Percentiles rank a stretch among this genome's conserved stretches.
phyloP scores from a whole-genome alignment of 2,888 invertebrate species.

The Cactoblastis cactorum region DNA sequence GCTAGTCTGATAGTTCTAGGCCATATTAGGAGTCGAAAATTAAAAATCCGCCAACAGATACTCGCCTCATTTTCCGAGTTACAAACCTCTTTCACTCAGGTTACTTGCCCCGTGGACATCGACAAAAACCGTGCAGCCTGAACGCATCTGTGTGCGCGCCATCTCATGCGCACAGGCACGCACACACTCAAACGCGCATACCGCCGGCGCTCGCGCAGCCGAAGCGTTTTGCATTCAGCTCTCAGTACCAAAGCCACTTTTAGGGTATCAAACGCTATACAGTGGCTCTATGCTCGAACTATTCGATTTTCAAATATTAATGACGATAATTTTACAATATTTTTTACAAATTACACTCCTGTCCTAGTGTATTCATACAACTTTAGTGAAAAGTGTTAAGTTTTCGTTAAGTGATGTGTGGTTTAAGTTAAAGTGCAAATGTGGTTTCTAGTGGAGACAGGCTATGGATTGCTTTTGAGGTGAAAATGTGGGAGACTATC shows the following conservation, averaged over 20 bases:
- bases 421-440: slow-evolving; percentile 27
- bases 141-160: slow-evolving; percentile 39
- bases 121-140: slow-evolving; percentile 77
- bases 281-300: slow-evolving; percentile 37
- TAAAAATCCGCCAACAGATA: slow-evolving; percentile 16
- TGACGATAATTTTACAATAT: background rate
- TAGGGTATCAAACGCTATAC: slow-evolving; percentile 74
- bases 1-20: too few relatives aligned
- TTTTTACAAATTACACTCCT: slow-evolving; percentile 25
- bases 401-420: slow-evolving; percentile 40
- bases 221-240: slow-evolving; percentile 68
- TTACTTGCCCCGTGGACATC: slow-evolving; percentile 78
- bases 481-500: slow-evolving; percentile 67
- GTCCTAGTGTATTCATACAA: slow-evolving; percentile 14
- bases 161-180: slow-evolving; percentile 29
- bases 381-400: slow-evolving; percentile 28
- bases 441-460: slow-evolving; percentile 32
- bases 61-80: slow-evolving; percentile 34
- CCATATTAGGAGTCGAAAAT: too few relatives aligned
- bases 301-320: slow-evolving; percentile 1
- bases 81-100: slow-evolving; percentile 46
- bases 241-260: slow-evolving; percentile 69
- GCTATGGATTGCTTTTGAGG: slow-evolving; percentile 49
- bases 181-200: slow-evolving; percentile 57
- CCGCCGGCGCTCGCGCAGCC: slow-evolving; percentile 66